Evolutionary conservation across 2,113 vertebrate genomes (phyloP), one percentile per base, ranked within the genome.

Genomic region (Leucosticte australis): DNA sequence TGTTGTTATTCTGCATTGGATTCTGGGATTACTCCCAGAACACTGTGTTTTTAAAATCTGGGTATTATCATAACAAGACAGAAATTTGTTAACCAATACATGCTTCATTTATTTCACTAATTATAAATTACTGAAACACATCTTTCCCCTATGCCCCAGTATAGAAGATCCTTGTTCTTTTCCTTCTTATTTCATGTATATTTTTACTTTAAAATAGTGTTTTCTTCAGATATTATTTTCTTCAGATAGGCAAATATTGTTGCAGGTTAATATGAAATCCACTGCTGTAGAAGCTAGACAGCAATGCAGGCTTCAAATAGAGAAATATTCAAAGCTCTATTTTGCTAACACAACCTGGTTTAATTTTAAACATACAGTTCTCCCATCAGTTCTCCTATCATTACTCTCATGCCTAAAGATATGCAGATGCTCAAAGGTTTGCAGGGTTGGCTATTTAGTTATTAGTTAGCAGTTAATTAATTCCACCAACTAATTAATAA

Each of bases 401-500:
- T 64, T 91, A 42, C 41, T 90, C 35, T 57, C 27, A 26, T 73
- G 62, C 50, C 70, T 79, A 70, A 92, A 95, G 81, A 80, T 77
- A 73, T 57, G 46, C 57, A 85, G 77, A 82, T 91, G 73, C 62
- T 78, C 57, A 94, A 87, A 78, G 80, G 39, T 79, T 87, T 87
- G 24, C 39, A 89, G 56, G 47, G 56, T 49, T 90, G 49, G 19
- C 39, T 90, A 33, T 77, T 95, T 86, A 92, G 82, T 80, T 94
- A 69, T 80, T 82, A 83, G 78, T 65, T 89, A 85, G 70, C 37
- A 90, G 63, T 55, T 87, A 88, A 94, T 92, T 83, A 80, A 92
- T 91, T 87, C 42, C 24, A 95, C 39, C 37, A 92, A 69, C 37
- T 88, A 94, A 95, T 92, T 96, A 85, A 86, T 85, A 88, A 85